phyloP scores from a whole-genome alignment of 2,113 vertebrate species.

The Hylia prasina region DNA sequence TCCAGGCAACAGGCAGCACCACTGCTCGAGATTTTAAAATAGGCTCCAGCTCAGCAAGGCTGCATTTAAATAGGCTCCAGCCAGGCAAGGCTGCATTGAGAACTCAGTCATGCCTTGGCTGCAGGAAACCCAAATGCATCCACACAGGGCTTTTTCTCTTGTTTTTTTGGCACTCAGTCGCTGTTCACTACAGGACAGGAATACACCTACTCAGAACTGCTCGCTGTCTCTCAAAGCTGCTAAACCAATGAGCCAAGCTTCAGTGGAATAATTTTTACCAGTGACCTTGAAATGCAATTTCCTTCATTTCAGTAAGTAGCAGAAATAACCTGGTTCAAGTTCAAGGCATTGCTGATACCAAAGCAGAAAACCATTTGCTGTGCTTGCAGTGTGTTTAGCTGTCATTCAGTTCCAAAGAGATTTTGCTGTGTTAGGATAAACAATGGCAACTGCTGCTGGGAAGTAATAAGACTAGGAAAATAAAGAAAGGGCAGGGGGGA shows the following conservation, averaged over 20 bases:
- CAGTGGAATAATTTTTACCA: not conserved
- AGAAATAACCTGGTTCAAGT: slow-evolving; percentile 30
- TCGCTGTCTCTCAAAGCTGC: not conserved
- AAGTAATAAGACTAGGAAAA: not conserved
- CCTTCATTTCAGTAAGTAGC: slow-evolving; percentile 17
- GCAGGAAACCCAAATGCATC: not conserved
- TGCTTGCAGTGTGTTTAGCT: not conserved
- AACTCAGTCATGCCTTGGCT: not conserved
- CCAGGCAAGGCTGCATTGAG: not conserved
- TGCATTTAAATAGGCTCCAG: slow-evolving; percentile 16
- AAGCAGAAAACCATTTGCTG: slow-evolving; percentile 18
- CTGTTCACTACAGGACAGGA: not conserved
- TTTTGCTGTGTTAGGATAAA: not conserved
- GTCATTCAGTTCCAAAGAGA: not conserved
- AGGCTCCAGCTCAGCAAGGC: not conserved
- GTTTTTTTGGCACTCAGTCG: not conserved
- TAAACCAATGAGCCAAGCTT: not conserved
- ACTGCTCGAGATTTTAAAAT: not conserved
- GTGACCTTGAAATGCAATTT: slow-evolving; percentile 2
- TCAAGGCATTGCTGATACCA: slow-evolving; percentile 21
- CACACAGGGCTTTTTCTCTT: not conserved
- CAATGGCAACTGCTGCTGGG: not conserved
- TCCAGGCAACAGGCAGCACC: slow-evolving; percentile 40
- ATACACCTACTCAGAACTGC: not conserved
- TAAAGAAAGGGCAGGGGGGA: accelerated